Conservation (phyloP, 2,888 invertebrate genomes). For the Eucera pruinosa region DNA sequence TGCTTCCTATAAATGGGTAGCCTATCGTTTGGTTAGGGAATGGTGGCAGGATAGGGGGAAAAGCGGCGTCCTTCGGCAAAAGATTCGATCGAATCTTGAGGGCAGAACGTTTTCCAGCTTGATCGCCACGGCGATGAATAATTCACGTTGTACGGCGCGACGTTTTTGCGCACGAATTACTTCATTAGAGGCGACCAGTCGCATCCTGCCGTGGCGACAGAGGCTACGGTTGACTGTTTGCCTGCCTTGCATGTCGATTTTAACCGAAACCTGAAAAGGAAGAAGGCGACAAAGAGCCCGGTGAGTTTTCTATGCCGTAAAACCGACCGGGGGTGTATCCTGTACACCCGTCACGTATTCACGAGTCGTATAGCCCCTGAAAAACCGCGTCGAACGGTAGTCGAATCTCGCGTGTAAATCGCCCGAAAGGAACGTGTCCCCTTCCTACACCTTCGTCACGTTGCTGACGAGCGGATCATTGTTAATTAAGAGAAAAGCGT, state of each 20-base stretch:
- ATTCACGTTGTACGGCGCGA: conserved; percentile 74
- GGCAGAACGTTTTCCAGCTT: conserved; percentile 61
- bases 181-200: conserved; percentile 74
- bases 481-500: conserved; percentile 56
- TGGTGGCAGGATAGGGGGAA: conserved; percentile 29
- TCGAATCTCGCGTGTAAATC: conserved; percentile 61
- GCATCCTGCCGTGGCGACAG: conserved; percentile 68
- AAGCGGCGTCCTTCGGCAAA: conserved; percentile 31
- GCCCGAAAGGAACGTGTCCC: no score
- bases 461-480: conserved; percentile 45
- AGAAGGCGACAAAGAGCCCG: conserved; percentile 64
- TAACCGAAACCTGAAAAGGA: conserved; percentile 74
- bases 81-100: conserved; percentile 1
- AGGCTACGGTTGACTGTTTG: conserved; percentile 46
- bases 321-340: conserved; percentile 45
- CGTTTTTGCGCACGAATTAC: conserved; percentile 81
- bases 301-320: conserved; percentile 50
- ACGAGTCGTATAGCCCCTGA: conserved; percentile 51
- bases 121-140: conserved; percentile 72
- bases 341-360: conserved; percentile 60
- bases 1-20: not conserved
- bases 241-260: conserved; percentile 78
- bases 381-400: conserved; percentile 55
- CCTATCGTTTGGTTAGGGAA: not conserved
- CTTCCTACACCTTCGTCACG: conserved; percentile 13